Conservation (phyloP, 2,888 invertebrate genomes). For the Litoditis marina region DNA sequence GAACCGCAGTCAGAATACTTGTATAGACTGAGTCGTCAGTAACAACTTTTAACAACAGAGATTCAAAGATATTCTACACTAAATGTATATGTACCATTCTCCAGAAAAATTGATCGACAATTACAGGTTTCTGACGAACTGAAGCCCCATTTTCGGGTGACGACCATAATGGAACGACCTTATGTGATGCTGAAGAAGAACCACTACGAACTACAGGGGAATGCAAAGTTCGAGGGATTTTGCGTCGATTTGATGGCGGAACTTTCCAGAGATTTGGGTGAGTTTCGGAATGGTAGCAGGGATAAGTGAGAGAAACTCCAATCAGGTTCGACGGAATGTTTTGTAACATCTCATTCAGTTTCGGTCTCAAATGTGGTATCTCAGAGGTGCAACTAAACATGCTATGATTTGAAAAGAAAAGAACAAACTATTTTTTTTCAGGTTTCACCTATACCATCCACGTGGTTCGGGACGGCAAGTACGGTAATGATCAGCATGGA, state of each 20-base stretch:
- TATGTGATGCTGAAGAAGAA: constrained; percentile 64
- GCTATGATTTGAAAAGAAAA: constrained; percentile 1
- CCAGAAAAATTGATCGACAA: too few relatives aligned
- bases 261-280: constrained; percentile 57
- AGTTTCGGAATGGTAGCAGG: too few relatives aligned
- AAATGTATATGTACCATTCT: too few relatives aligned
- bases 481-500: constrained; percentile 60
- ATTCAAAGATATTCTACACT: too few relatives aligned
- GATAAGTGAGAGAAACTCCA: too few relatives aligned
- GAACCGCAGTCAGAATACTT: too few relatives aligned
- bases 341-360: too few relatives aligned
- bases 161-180: constrained; percentile 64
- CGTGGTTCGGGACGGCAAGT: constrained; percentile 62
- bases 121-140: constrained; percentile 56
- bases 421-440: constrained; percentile 14
- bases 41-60: too few relatives aligned
- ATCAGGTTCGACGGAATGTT: background rate
- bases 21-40: too few relatives aligned
- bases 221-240: constrained; percentile 76
- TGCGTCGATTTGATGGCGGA: constrained; percentile 74
- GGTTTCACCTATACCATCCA: constrained; percentile 62
- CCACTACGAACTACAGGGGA: constrained; percentile 63
- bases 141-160: constrained; percentile 63
- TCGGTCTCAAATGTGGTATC: too few relatives aligned
- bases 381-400: background rate